Conservation (phyloP, 1,140 invertebrate genomes). For the Solenopsis fugax region DNA sequence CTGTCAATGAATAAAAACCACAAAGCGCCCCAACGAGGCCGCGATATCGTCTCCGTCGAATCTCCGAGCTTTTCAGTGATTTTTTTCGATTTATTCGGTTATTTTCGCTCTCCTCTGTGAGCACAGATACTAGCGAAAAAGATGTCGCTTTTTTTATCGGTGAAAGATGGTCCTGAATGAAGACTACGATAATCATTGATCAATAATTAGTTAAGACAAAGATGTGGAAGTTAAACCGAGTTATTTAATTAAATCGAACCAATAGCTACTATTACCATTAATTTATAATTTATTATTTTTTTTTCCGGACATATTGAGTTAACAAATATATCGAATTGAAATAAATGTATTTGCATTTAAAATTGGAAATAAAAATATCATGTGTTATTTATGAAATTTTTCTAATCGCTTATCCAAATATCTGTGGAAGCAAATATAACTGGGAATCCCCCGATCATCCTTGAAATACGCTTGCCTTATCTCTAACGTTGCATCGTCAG, state of each 20-base stretch:
- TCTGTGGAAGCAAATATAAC: slow-evolving; percentile 40
- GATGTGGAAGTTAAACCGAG: not conserved
- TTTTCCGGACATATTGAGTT: not conserved
- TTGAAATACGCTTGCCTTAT: slow-evolving; percentile 59
- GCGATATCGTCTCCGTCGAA: slow-evolving; percentile 60
- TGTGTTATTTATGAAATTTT: not conserved
- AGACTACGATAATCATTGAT: not conserved
- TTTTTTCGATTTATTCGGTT: slow-evolving; percentile 67
- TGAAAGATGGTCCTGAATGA: not conserved
- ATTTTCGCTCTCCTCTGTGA: not conserved
- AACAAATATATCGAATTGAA: not conserved
- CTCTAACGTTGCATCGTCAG: slow-evolving; percentile 56
- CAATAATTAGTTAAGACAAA: not conserved
- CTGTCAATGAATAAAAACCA: slow-evolving; percentile 73
- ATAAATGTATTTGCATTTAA: not conserved
- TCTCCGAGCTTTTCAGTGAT: slow-evolving; percentile 62
- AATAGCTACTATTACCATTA: not conserved
- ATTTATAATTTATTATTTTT: not conserved
- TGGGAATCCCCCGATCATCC: slow-evolving; percentile 47
- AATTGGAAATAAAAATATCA: slow-evolving; percentile 10
- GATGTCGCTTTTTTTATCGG: slow-evolving; percentile 10
- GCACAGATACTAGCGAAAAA: not conserved
- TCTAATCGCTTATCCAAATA: slow-evolving; percentile 33
- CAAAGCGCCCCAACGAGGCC: slow-evolving; percentile 69
- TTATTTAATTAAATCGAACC: not conserved